Base-by-base conservation (phyloP, 2,888 invertebrate genomes). In the Pyrocoelia pectoralis region DNA sequence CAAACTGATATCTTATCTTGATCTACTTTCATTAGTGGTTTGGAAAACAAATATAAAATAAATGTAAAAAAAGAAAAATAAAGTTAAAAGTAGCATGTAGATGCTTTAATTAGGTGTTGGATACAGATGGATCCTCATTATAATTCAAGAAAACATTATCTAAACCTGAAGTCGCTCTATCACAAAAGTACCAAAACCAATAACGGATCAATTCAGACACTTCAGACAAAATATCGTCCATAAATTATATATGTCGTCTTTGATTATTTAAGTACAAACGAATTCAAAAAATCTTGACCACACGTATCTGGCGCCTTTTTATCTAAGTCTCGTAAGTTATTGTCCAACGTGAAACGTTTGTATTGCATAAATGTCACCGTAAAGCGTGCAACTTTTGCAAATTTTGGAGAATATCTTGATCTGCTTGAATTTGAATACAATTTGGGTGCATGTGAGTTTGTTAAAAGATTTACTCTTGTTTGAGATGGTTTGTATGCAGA, bases 401-500 rank as follows among this genome's bases (percentile, higher is more conserved):
- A 76, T 75, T 73, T 74, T 64, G 50, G 51, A 68, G 68, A 69
- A 66, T 66, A 72, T 74, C 74, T 71, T 70, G 67, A 75, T 74
- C 73, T 74, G 72, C 70, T 65, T 69, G 65, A 73, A 79, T 79
- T 79, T 78, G 71, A 79, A 79, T 79, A 79, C 75, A 71, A 73
- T 78, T 79, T 79, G 79, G 78, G 79, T 74, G 76, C 75, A 78
- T 78, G 78, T 70, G 77, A 77, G 78, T 77, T 69, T 63, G 67
- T 68, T 66, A 72, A 72, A 71, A 65, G 66, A 69, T n/a, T n/a
- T 69, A 56, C 66, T 59, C 60, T 62, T 66, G 59, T 64, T 56
- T 54, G 59, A 50, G 51, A 40, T 58, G 69, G 76, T 77, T 75
- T 74, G 75, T 77, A 77, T 77, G 75, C 74, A 77, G 74, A 77